phyloP scores from a whole-genome alignment of 2,888 invertebrate species.

The Hyposoter didymator region DNA sequence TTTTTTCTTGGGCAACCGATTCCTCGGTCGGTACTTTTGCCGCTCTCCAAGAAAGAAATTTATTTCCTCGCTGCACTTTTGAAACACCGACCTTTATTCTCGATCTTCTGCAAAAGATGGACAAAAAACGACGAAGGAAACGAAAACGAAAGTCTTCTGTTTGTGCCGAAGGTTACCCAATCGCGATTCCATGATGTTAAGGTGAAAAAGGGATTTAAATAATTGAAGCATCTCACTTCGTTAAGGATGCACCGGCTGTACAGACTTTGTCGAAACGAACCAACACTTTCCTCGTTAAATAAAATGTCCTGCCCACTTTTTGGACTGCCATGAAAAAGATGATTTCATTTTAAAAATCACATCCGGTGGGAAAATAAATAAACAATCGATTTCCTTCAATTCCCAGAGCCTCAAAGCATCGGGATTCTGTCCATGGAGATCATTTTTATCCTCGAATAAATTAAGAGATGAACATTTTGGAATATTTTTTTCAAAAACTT shows the following conservation, averaged over 20 bases:
- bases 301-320: neutral
- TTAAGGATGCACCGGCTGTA: slow-evolving; percentile 7
- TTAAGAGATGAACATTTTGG: no score
- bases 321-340: neutral
- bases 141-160: slow-evolving; percentile 36
- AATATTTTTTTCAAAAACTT: no score
- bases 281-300: neutral
- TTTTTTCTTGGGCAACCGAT: slow-evolving; percentile 12
- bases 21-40: slow-evolving; percentile 10
- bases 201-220: slow-evolving; percentile 34
- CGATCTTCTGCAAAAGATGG: slow-evolving; percentile 31
- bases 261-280: neutral
- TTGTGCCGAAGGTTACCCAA: slow-evolving; percentile 5
- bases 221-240: slow-evolving; percentile 40
- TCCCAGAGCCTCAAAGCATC: neutral
- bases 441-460: no score
- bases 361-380: neutral
- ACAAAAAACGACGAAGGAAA: slow-evolving; percentile 11
- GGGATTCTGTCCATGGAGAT: neutral
- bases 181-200: neutral
- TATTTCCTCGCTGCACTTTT: slow-evolving; percentile 34
- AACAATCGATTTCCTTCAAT: neutral
- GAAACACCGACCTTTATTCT: slow-evolving; percentile 18
- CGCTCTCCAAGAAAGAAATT: slow-evolving; percentile 5
- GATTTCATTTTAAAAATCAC: neutral